Evolutionary conservation across 2,888 invertebrate genomes (phyloP), one percentile per base, ranked within the genome.

Genomic region (Scrobipalpa costella): DNA sequence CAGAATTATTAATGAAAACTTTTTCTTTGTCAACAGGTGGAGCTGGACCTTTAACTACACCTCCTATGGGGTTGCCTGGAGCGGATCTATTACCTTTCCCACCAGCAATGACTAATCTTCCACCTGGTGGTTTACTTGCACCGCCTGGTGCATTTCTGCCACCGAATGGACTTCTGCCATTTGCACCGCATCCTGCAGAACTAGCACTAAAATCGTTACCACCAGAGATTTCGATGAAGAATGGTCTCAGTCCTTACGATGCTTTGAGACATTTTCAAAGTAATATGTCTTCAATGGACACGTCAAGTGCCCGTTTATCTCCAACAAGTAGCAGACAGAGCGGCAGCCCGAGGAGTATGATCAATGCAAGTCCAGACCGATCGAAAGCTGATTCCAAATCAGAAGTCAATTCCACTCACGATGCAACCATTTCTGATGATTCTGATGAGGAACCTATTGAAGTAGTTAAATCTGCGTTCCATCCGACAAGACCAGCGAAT

Each of bases 391-490:
- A 93, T 75, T 90, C 92, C 0, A 93, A 93, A 67, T 92, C 93
- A 0, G 93, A 94, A 78, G 93, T 93, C 17, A 94, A 93, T 76
- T 95, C 94, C 11, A 93, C 94, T 11, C 92, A 93, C 66, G 94
- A 93, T 44, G 92, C 93, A 33, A 93, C 93, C 0, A 92, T 92
- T 67, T 93, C 94, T 5, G 94, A 93, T 65, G 93, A 93, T 67
- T 94, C 94, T 0, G 95, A 95, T 57, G 95, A 95, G 65, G 95
- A 95, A 75, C 94, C 94, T 64, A 95, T 95, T 72, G 95, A 95
- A 75, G 95, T 95, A 27, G 95, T 95, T 0, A 94, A 94, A 73
- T 95, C 95, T 0, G 95, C 95, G 1, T 95, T 95, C 82, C 94
- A 94, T 59, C 94, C 95, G 21, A 94, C 94, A 62, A 88, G 92